A percentile compares a stretch with the other conserved stretches of the same genome.
Conservation (phyloP, 2,113 vertebrate genomes). For the Asarcornis scutulata region DNA sequence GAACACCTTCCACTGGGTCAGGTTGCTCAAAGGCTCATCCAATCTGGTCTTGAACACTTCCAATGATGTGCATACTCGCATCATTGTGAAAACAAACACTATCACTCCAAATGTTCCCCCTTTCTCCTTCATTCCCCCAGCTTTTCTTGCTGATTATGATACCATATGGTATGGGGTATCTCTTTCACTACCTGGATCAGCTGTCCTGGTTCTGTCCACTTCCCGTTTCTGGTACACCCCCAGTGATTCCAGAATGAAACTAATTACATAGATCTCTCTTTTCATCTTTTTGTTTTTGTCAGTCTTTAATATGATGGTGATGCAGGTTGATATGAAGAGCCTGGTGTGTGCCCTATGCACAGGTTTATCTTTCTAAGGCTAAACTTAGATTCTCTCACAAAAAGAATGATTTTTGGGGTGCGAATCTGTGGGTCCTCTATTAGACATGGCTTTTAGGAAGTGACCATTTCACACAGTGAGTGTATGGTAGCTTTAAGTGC, state of each 20-base stretch:
- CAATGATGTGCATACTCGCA: not conserved
- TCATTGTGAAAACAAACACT: no score
- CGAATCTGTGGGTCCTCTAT: not conserved
- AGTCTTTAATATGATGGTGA: not conserved
- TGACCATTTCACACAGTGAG: not conserved
- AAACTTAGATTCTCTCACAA: not conserved
- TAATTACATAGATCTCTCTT: not conserved
- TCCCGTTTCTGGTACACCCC: no score
- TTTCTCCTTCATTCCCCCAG: no score
- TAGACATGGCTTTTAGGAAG: not conserved
- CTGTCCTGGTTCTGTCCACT: no score
- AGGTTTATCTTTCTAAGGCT: not conserved
- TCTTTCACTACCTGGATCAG: no score
- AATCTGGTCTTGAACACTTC: not conserved
- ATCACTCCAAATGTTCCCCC: no score
- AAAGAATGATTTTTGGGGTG: fast-evolving
- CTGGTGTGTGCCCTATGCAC: not conserved
- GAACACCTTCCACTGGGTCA: not conserved
- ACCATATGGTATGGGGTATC: no score
- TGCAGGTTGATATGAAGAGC: not conserved
- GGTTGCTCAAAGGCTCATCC: not conserved
- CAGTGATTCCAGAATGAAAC: not conserved
- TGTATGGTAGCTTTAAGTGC: not conserved
- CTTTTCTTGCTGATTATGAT: no score
- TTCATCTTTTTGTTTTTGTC: not conserved